Conservation (phyloP, 2,797 vertebrate species). For the Tarsius wallacei region DNA sequence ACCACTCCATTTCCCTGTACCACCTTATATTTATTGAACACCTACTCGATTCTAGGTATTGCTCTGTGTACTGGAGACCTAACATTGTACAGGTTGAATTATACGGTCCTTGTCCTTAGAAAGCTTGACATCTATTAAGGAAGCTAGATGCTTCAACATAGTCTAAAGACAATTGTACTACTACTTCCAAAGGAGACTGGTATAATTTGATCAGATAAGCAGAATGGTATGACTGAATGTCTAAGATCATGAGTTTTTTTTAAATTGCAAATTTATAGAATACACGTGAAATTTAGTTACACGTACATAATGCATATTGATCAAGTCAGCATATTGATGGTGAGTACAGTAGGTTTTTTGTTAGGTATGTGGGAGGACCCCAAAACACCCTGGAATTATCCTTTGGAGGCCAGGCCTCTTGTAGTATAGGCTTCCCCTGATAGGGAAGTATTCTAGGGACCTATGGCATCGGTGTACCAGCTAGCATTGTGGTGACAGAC, state of each 20-base stretch:
- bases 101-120: background rate
- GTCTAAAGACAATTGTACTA: background rate
- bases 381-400: too few species aligned
- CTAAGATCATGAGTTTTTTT: background rate
- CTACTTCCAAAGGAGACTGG: background rate
- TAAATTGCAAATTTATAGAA: too few species aligned
- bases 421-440: too few species aligned
- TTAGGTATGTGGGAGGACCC: too few species aligned
- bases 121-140: background rate
- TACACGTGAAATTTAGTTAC: too few species aligned
- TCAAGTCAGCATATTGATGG: too few species aligned
- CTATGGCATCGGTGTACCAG: too few species aligned
- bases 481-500: too few species aligned
- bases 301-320: too few species aligned
- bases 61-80: background rate
- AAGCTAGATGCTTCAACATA: background rate
- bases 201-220: background rate
- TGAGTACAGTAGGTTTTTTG: too few species aligned
- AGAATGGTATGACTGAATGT: background rate
- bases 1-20: background rate
- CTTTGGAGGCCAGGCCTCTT: too few species aligned
- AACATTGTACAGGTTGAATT: background rate
- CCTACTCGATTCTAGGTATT: background rate
- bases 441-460: too few species aligned
- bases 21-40: background rate